phyloP scores from a whole-genome alignment of 2,797 vertebrate species.

The Malurus leucopterus region DNA sequence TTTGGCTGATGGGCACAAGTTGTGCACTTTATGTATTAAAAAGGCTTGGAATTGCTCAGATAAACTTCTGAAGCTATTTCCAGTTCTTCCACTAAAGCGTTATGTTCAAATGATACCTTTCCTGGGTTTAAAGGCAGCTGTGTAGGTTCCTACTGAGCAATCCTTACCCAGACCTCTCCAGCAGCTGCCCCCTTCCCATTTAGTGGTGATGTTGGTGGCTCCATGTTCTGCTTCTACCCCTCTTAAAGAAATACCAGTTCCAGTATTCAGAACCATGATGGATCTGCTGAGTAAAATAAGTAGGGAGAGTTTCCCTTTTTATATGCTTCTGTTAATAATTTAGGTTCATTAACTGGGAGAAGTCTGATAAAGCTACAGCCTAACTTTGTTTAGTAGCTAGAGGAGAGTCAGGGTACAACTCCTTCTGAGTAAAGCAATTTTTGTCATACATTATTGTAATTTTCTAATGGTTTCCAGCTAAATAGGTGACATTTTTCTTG shows the following conservation, averaged over 20 bases:
- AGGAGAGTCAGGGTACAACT: background rate
- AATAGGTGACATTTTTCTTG: background rate
- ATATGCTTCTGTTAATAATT: background rate
- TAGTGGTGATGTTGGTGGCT: background rate
- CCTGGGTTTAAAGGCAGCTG: background rate
- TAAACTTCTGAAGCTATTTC: background rate
- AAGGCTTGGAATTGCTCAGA: background rate
- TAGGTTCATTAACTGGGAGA: background rate
- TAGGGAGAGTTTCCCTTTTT: background rate
- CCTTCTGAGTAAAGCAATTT: background rate
- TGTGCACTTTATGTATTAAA: background rate
- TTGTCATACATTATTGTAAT: background rate
- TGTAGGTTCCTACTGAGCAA: background rate
- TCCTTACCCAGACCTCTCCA: background rate
- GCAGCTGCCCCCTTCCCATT: background rate
- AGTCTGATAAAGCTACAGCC: background rate
- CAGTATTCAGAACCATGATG: background rate
- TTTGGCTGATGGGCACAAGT: background rate
- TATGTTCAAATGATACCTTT: background rate
- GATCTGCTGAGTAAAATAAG: background rate
- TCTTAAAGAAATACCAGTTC: background rate
- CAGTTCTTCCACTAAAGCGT: background rate
- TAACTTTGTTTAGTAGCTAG: background rate
- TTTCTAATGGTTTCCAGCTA: background rate
- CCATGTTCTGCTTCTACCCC: background rate